These are phyloP conservation scores for Bacillus rossius DNA, from an alignment of 1,140 invertebrate genomes.

Conservation along the genomic window DNA sequence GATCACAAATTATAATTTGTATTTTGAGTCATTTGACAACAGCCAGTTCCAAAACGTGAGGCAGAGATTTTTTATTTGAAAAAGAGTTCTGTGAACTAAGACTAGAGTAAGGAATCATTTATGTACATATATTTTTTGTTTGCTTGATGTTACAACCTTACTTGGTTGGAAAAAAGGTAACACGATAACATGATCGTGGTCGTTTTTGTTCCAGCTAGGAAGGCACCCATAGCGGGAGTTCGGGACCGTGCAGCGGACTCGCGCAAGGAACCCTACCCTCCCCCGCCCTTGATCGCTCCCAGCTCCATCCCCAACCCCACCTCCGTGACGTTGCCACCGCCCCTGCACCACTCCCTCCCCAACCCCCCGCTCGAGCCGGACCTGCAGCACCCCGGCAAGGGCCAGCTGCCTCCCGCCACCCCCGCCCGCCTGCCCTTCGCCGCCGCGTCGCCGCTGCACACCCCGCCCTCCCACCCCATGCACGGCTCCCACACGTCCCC, in stretches of 20 bases:
- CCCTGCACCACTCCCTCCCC: conserved; percentile 9
- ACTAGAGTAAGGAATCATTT: no score
- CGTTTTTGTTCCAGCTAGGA: conserved; percentile 48
- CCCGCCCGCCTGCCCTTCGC: conserved; percentile 1
- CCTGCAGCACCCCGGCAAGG: conserved; percentile 2
- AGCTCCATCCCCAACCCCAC: conserved; percentile 13
- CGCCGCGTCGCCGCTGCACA: not conserved
- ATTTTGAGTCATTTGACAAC: no score
- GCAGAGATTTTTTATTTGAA: no score
- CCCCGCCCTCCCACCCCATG: not conserved
- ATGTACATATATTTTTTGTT: no score
- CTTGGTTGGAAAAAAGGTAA: no score
- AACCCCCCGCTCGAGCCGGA: not conserved
- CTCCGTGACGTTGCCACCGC: conserved; percentile 9
- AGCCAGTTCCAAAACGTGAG: no score
- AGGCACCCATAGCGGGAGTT: conserved; percentile 26
- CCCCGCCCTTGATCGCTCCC: conserved; percentile 13
- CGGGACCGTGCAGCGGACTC: conserved; percentile 5
- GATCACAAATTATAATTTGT: no score
- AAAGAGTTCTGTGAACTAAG: no score
- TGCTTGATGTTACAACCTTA: no score
- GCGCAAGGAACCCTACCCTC: conserved; percentile 1
- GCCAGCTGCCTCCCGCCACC: not conserved
- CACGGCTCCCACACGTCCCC: not conserved
- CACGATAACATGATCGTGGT: conserved; percentile 1